Evolutionary conservation across 2,113 vertebrate species (phyloP), one percentile per base, ranked within the genome.

Genomic region (Arenaria interpres): DNA sequence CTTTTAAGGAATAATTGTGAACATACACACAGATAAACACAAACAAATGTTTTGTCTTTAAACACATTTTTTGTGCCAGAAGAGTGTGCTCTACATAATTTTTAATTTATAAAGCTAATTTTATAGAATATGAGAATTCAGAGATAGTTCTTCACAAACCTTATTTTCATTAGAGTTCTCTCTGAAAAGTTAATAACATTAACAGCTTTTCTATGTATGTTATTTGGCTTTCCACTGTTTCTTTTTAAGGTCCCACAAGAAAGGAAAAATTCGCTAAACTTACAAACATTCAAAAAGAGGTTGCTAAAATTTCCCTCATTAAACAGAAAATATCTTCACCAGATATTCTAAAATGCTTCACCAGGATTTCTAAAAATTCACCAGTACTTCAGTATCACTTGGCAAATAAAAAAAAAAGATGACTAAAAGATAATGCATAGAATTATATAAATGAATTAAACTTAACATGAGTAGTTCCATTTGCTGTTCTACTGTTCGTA

Each of bases 71-170:
- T 53, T 80, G 50, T 93, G 53, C 71, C 81, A 96, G 87, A 95
- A 96, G 78, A n/a, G 46, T 73, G 28, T 86, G 75, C 24, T 88
- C 50, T 85, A 80, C 59, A 19, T 90, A 2, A 80, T 83, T 91
- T 94, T 91, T 91, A 90, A 91, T 84, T 90, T 62, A 90, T 71
- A 91, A 89, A 51, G 56, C 10, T 83, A 77, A 91, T 93, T 94
- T 85, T 89, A 78, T 25, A 90, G 37, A 91, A 73, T 39, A 18
- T 76, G 59, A 88, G n/a, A 93, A 88, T 76, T 94, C 51, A 59
- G 45, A 90, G 37, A 81, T 18, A 72, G 51, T 32, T 90, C 50
- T 73, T 93, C 74, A 93, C 7, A 66, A n/a, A 17, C 8, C 54
- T 51, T 69, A n/a, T 67, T 67, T 63, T 46, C 72, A 73, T 22